phyloP scores from a whole-genome alignment of 2,113 vertebrate genomes.

The Heliornis fulica region DNA sequence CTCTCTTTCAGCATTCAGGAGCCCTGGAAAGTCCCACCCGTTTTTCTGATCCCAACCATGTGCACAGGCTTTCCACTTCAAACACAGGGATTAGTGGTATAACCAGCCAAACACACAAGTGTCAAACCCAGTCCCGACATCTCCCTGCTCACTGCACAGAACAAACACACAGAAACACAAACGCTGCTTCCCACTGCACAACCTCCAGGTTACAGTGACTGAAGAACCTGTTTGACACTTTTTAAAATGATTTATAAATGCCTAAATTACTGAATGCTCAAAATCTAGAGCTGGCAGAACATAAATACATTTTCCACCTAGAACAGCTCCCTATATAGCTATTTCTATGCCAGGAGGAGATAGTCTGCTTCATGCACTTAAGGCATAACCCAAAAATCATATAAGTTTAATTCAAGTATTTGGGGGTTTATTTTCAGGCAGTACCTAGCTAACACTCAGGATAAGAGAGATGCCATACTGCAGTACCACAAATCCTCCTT shows the following conservation, averaged over 20 bases:
- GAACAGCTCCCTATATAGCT: rapidly evolving
- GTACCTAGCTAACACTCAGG: neutral
- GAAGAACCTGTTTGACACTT: neutral
- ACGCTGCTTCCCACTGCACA: neutral
- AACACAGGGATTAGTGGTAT: neutral
- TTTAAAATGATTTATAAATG: neutral
- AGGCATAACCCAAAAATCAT: neutral
- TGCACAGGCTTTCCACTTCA: neutral
- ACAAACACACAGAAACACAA: neutral
- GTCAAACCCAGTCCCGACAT: neutral
- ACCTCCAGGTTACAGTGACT: neutral
- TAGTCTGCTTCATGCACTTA: neutral
- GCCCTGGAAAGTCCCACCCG: neutral
- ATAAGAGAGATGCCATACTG: neutral
- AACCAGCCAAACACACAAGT: neutral
- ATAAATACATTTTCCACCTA: neutral
- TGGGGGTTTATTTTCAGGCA: neutral
- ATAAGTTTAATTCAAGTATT: neutral
- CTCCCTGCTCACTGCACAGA: neutral
- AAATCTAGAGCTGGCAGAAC: neutral
- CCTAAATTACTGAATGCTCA: neutral
- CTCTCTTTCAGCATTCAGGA: neutral
- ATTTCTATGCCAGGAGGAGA: neutral
- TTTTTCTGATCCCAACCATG: neutral
- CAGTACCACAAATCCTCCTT: neutral